Percentiles rank a stretch among this genome's conserved stretches.
phyloP scores from a whole-genome alignment of 92 coral and sea anemone genomes.

The Ricordea florida region DNA sequence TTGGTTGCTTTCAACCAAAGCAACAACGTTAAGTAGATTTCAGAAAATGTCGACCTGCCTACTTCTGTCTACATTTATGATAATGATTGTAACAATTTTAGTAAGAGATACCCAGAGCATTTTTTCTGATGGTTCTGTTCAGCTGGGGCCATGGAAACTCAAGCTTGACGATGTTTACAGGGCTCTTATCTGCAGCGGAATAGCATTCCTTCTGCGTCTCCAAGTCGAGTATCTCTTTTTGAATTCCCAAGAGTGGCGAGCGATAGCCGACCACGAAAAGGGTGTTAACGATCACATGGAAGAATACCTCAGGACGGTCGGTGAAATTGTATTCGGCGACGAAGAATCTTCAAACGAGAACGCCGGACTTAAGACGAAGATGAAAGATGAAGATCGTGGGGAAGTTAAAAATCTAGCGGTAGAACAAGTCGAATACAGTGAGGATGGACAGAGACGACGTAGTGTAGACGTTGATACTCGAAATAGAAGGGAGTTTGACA shows the following conservation, averaged over 20 bases:
- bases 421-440: too few relatives aligned
- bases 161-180: slow-evolving; percentile 42
- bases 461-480: too few relatives aligned
- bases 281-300: slow-evolving; percentile 18
- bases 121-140: slow-evolving; percentile 12
- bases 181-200: slow-evolving; percentile 37
- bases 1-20: slow-evolving; percentile 22
- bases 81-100: slow-evolving; percentile 20
- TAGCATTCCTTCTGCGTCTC: slow-evolving; percentile 51
- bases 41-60: slow-evolving; percentile 55
- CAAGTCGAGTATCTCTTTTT: slow-evolving; percentile 36
- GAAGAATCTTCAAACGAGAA: neutral
- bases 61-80: slow-evolving; percentile 22
- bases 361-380: neutral
- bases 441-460: too few relatives aligned
- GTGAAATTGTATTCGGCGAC: slow-evolving; percentile 11
- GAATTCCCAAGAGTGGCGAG: neutral
- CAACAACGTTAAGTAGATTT: slow-evolving; percentile 36
- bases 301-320: neutral
- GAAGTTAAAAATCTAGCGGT: too few relatives aligned
- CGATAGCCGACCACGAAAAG: neutral
- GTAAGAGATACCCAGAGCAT: slow-evolving; percentile 9
- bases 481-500: too few relatives aligned
- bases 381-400: neutral
- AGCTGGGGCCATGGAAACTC: slow-evolving; percentile 50